phyloP scores from a whole-genome alignment of 1,140 invertebrate species.

The Theocolax elegans region DNA sequence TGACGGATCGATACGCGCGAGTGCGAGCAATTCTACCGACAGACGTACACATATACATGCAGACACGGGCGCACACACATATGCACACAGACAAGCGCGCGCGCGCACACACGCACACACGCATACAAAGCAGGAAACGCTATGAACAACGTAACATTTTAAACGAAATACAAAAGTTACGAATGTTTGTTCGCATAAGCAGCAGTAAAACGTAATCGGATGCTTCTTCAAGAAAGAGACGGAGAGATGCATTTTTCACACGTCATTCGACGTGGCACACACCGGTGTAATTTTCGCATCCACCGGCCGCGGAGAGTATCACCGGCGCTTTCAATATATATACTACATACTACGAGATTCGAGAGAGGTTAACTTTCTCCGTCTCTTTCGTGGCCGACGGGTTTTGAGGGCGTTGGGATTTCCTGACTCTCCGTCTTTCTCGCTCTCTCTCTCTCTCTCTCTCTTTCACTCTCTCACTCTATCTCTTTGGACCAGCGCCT shows the following conservation, averaged over 20 bases:
- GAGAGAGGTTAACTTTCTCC: constrained; percentile 15
- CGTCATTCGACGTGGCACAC: constrained; percentile 25
- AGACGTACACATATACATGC: too few species aligned
- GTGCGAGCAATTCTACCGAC: constrained; percentile 1
- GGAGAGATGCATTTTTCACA: constrained; percentile 10
- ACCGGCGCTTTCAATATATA: neutral
- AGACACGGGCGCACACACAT: too few species aligned
- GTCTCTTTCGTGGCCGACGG: neutral
- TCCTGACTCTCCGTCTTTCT: neutral
- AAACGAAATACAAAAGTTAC: too few species aligned
- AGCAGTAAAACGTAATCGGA: too few species aligned
- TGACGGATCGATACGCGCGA: constrained; percentile 32
- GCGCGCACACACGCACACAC: too few species aligned
- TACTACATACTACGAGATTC: too few species aligned
- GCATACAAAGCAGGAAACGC: too few species aligned
- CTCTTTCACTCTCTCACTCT: neutral
- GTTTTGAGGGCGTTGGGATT: neutral
- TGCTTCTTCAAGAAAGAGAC: neutral
- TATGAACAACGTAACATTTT: neutral
- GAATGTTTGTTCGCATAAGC: too few species aligned
- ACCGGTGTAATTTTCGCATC: neutral
- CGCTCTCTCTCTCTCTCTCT: neutral
- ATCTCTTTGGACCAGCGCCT: neutral
- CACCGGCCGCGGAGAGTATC: neutral
- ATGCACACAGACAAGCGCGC: too few species aligned